Percentiles rank a stretch among this genome's conserved stretches.
phyloP scores from a whole-genome alignment of 2,888 invertebrate species.

The Meiosimyza decipiens region DNA sequence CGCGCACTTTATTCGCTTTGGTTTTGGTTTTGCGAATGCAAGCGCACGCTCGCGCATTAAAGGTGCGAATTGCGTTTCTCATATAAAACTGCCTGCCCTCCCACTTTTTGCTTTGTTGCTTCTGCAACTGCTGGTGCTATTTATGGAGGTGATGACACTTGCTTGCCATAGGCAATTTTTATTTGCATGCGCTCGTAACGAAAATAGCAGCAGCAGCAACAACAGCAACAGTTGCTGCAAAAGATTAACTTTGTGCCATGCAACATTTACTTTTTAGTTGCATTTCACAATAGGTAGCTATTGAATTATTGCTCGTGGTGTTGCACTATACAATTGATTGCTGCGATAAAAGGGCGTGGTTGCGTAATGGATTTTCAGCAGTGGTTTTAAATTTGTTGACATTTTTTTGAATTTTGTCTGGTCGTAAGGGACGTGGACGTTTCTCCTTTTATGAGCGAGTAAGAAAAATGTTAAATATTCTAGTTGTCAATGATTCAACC shows the following conservation, averaged over 20 bases:
- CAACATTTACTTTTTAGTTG: conserved; percentile 18
- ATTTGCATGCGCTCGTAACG: conserved; percentile 32
- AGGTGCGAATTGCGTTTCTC: conserved; percentile 8
- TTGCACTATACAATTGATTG: conserved; percentile 10
- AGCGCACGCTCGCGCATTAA: background rate
- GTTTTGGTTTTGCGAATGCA: background rate
- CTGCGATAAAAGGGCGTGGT: conserved; percentile 20
- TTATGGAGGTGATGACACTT: conserved; percentile 40
- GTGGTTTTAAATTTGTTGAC: conserved; percentile 40
- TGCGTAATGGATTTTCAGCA: conserved; percentile 7
- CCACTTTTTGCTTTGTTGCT: conserved; percentile 38
- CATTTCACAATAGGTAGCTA: background rate
- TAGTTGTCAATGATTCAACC: too few relatives aligned
- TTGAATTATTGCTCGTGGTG: conserved; percentile 40
- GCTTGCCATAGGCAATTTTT: conserved; percentile 23
- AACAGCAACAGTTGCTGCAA: background rate
- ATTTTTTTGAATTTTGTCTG: conserved; percentile 40
- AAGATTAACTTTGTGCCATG: background rate
- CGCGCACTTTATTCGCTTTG: background rate
- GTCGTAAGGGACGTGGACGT: too few relatives aligned
- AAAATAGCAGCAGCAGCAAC: background rate
- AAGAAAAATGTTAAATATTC: too few relatives aligned
- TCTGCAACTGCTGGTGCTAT: conserved; percentile 37
- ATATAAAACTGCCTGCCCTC: conserved; percentile 16
- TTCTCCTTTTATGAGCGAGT: background rate